phyloP scores from a whole-genome alignment of 2,888 invertebrate genomes.

The Aphodius sticticus region DNA sequence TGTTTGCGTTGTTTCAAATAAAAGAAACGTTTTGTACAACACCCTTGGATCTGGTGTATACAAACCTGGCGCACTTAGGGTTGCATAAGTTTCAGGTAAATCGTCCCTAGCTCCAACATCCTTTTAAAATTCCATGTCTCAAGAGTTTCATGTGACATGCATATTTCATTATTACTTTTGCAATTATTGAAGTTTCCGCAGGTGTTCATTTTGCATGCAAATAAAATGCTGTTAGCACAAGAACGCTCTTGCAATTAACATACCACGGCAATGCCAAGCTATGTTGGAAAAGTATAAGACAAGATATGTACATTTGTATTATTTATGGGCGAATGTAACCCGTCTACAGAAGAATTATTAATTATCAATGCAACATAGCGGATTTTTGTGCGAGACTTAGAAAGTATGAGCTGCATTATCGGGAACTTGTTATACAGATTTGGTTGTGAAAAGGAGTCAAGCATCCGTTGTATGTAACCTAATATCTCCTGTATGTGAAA shows the following conservation, averaged over 20 bases:
- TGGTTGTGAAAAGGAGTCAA: background rate
- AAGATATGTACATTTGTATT: background rate
- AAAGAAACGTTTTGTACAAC: background rate
- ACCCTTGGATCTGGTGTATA: background rate
- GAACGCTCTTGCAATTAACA: background rate
- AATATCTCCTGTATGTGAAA: background rate
- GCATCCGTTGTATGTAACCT: conserved; percentile 4
- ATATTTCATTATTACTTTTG: background rate
- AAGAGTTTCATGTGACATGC: background rate
- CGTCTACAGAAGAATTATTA: background rate
- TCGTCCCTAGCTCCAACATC: background rate
- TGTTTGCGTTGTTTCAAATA: background rate
- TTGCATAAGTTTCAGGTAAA: background rate
- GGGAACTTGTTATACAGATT: background rate
- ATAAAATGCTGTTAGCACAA: background rate
- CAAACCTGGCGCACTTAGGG: background rate
- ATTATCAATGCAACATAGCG: background rate
- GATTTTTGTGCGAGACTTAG: background rate
- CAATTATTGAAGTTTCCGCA: background rate
- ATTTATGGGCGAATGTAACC: background rate
- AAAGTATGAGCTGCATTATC: background rate
- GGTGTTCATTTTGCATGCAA: conserved; percentile 4
- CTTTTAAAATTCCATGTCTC: background rate
- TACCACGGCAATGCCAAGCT: background rate
- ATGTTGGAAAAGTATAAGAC: background rate